These are phyloP conservation scores for Microchrysa polita DNA, from an alignment of 2,888 invertebrate species.

Conservation along the genomic window DNA sequence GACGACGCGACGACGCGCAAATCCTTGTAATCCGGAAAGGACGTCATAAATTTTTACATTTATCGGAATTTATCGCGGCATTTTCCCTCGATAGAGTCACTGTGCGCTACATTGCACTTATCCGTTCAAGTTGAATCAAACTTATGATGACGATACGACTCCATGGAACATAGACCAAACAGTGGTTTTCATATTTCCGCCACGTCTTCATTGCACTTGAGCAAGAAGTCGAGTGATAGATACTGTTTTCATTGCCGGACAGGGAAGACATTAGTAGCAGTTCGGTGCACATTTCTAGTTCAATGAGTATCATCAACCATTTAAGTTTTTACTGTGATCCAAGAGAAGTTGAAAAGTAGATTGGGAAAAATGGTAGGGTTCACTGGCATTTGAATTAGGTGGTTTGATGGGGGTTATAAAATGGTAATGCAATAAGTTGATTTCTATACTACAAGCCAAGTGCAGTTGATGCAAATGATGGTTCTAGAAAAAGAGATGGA, in stretches of 20 bases:
- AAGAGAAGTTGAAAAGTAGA: too few species aligned
- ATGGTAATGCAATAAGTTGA: too few species aligned
- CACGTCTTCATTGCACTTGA: conserved; percentile 34
- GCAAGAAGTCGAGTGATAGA: not conserved
- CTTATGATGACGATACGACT: not conserved
- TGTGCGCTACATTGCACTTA: conserved; percentile 11
- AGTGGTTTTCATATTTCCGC: not conserved
- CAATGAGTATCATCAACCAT: conserved; percentile 16
- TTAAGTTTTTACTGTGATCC: too few species aligned
- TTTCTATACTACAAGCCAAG: too few species aligned
- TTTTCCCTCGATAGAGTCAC: conserved; percentile 1
- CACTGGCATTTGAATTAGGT: too few species aligned
- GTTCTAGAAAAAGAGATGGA: too few species aligned
- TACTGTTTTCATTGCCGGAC: conserved; percentile 24
- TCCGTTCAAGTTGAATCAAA: too few species aligned
- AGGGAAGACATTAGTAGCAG: conserved; percentile 38
- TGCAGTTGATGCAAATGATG: too few species aligned
- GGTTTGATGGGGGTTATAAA: too few species aligned
- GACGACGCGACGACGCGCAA: not conserved
- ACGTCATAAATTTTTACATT: not conserved
- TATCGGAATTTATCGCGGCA: not conserved
- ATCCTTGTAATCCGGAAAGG: not conserved
- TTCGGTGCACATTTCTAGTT: conserved; percentile 39
- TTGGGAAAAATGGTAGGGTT: too few species aligned
- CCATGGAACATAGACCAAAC: not conserved